These are phyloP conservation scores for Hucho hucho DNA, from an alignment of 2,113 vertebrate species.

Conservation along the genomic window DNA sequence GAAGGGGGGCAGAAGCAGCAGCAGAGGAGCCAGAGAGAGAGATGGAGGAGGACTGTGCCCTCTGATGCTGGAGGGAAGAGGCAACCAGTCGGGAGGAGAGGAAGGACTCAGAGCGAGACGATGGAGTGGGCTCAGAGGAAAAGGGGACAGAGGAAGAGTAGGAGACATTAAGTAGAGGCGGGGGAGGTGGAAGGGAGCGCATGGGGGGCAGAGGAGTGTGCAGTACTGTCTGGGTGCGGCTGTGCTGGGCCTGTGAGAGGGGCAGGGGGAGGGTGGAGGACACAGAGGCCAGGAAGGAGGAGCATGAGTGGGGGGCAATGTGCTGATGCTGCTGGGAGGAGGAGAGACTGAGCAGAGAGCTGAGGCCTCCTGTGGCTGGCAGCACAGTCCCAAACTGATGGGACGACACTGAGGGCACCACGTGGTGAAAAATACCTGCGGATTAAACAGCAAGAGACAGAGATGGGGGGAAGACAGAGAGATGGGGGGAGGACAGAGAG, in stretches of 20 bases:
- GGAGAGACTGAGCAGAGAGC: slow-evolving; percentile 83
- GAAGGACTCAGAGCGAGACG: slow-evolving; percentile 52
- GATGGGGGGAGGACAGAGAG: slow-evolving; percentile 63
- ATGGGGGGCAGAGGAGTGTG: slow-evolving; percentile 75
- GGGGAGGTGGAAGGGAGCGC: slow-evolving; percentile 80
- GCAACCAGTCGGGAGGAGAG: slow-evolving; percentile 70
- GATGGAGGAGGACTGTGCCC: slow-evolving; percentile 56
- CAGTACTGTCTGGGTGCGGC: slow-evolving; percentile 80
- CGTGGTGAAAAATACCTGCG: slow-evolving; percentile 97
- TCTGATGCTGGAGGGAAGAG: slow-evolving; percentile 72
- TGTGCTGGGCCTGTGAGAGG: slow-evolving; percentile 67
- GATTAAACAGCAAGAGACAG: slow-evolving; percentile 75
- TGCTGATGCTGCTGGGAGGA: slow-evolving; percentile 76
- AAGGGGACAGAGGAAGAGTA: slow-evolving; percentile 62
- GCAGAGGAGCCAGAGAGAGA: slow-evolving; percentile 59
- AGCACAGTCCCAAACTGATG: slow-evolving; percentile 87
- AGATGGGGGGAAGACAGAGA: slow-evolving; percentile 64
- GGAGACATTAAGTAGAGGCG: slow-evolving; percentile 78
- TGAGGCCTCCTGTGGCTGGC: slow-evolving; percentile 80
- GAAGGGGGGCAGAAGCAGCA: slow-evolving; percentile 44
- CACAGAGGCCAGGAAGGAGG: slow-evolving; percentile 54
- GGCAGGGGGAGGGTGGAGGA: slow-evolving; percentile 68
- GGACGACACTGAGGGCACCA: slow-evolving; percentile 90
- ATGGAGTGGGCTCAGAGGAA: slow-evolving; percentile 45
- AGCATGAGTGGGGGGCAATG: slow-evolving; percentile 56